These are phyloP conservation scores for Drosophila demipolita DNA, from an alignment of 2,888 invertebrate genomes.

Conservation along the genomic window DNA sequence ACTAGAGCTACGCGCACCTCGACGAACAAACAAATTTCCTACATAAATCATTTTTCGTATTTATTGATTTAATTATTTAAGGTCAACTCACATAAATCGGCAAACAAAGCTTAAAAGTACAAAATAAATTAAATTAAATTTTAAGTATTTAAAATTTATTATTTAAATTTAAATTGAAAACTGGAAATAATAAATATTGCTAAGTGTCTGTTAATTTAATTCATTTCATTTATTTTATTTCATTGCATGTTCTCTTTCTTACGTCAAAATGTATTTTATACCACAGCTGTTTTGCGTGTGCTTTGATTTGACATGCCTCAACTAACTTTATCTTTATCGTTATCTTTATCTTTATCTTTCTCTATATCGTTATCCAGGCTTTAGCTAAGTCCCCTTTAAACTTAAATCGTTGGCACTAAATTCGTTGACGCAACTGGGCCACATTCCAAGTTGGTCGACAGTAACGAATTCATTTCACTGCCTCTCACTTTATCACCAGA, in stretches of 20 bases:
- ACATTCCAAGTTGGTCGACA: conserved; percentile 61
- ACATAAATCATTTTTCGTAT: background rate
- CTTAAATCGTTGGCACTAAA: conserved; percentile 55
- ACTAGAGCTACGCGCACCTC: background rate
- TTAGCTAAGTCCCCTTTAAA: conserved; percentile 35
- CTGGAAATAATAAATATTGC: no score
- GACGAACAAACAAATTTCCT: background rate
- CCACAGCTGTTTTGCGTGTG: conserved; percentile 1
- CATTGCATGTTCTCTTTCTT: background rate
- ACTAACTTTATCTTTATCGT: conserved; percentile 3
- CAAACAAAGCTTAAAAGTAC: no score
- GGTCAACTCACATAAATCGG: background rate
- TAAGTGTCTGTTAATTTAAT: no score
- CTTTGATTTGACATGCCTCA: conserved; percentile 10
- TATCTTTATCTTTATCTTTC: conserved; percentile 6
- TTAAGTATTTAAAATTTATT: no score
- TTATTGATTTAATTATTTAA: background rate
- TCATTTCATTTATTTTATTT: background rate
- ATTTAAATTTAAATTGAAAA: no score
- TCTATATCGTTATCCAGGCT: conserved; percentile 20
- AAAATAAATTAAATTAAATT: background rate
- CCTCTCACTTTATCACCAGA: conserved; percentile 63
- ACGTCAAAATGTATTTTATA: background rate
- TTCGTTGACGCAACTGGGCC: conserved; percentile 66
- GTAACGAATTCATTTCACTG: conserved; percentile 73